Conservation (phyloP, 2,888 invertebrate species). For the Metopia argyrocephala region DNA sequence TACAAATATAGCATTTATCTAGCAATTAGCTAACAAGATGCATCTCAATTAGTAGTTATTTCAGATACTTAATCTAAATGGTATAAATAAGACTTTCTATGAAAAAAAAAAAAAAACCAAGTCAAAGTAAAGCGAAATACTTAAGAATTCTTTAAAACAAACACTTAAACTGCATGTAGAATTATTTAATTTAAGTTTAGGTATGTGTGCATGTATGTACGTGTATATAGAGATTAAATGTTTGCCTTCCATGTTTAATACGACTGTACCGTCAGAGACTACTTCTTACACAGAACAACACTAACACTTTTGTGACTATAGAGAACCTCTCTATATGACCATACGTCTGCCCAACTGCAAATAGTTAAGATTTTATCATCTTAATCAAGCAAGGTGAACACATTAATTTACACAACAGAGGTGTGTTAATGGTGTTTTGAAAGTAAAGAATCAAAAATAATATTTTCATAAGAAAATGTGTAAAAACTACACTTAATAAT, state of each 20-base stretch:
- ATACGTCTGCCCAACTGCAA: not conserved
- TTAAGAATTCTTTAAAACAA: conserved; percentile 39
- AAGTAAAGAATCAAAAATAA: conserved; percentile 58
- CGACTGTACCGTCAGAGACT: not conserved
- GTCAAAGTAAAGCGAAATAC: not conserved
- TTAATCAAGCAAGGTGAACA: conserved; percentile 65
- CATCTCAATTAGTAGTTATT: conserved; percentile 63
- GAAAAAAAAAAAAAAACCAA: not conserved
- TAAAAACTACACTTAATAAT: conserved; percentile 7
- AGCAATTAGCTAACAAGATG: conserved; percentile 63
- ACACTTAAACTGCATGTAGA: too few species aligned
- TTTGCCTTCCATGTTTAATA: not conserved
- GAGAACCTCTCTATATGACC: not conserved
- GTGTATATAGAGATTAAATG: not conserved
- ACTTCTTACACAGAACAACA: conserved; percentile 19
- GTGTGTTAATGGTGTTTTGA: conserved; percentile 63
- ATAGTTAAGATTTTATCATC: conserved; percentile 60
- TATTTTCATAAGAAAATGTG: conserved; percentile 53
- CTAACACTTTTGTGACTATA: not conserved
- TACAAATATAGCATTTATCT: conserved; percentile 37
- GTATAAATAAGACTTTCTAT: conserved; percentile 35
- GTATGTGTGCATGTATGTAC: too few species aligned
- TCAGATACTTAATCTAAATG: conserved; percentile 62
- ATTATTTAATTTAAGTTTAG: too few species aligned
- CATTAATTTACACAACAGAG: conserved; percentile 64